A percentile compares a stretch with the other conserved stretches of the same genome.
Conservation (phyloP, 2,113 vertebrate species). For the Aix galericulata region DNA sequence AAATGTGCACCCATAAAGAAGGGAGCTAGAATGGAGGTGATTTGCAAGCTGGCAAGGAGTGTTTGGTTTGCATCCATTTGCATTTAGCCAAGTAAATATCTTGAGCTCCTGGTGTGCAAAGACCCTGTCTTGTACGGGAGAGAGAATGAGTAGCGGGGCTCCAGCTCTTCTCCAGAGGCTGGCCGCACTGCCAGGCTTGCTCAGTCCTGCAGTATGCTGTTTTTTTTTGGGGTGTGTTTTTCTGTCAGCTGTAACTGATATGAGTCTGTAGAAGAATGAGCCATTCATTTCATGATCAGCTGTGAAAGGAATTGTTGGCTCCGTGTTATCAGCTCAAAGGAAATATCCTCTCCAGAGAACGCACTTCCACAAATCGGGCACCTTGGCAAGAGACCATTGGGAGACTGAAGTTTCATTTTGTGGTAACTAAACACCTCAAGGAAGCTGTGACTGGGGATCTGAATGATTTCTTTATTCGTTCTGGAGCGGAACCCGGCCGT, state of each 20-base stretch:
- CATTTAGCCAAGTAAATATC: not conserved
- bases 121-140: not conserved
- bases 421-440: not conserved
- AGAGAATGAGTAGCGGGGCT: not conserved
- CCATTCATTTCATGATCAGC: not conserved
- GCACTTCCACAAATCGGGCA: not conserved
- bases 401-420: not conserved
- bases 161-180: not conserved
- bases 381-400: not conserved
- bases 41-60: not conserved
- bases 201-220: not conserved
- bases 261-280: not conserved
- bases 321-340: not conserved
- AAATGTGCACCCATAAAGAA: not conserved
- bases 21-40: not conserved
- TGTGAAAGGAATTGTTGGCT: conserved; percentile 35
- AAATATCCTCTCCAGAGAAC: conserved; percentile 11
- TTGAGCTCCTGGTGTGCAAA: not conserved
- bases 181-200: not conserved
- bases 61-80: not conserved
- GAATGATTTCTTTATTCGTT: conserved; percentile 5
- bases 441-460: not conserved
- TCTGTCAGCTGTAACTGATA: not conserved
- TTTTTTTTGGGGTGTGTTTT: not conserved
- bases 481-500: not conserved